Base-by-base conservation (phyloP, 2,888 invertebrate genomes). In the Opisthograptis luteolata region DNA sequence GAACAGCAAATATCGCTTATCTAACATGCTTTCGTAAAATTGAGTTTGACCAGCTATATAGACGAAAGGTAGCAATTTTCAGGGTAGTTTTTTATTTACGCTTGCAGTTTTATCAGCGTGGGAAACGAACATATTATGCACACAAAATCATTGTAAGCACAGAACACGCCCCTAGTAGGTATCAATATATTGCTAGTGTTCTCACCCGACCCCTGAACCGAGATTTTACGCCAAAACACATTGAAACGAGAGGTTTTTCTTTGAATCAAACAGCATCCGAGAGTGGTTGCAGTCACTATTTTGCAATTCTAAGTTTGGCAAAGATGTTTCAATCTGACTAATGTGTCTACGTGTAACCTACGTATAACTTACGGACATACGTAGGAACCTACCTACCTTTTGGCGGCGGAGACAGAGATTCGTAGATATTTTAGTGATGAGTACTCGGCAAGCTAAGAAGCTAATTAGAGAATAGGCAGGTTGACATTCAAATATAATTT, bases 311-410 rank as follows among this genome's bases (percentile, higher is more conserved):
- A 82, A 87, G 79, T 81, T 76, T 68, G 72, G 71, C 75, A 79
- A 79, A 84, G 84, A 84, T 84, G 79, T 85, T 87, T 77, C 84
- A 87, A 88, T 87, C 79, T 76, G 73, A 77, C 84, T 87, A 88
- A 88, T 87, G 87, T 83, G 79, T 78, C 78, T 81, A 79, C 68
- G 62, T 73, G 60, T 62, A 55, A 64, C 50, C 44, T 60, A 63
- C 47, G 39, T 62, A 62, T 56, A 46, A 7, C 10, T 12, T 48
- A 47, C 36, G 28, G 32, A 32, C 22, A 34, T 36, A 27, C 15
- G 17, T 17, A 22, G 14, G 13, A 40, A 41, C 3, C 3, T 34
- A 19, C 4, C 4, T 35, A 13, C 20, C 19, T 34, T 20, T 35
- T 14, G 30, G 24, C 8, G 9, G 19, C 20, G 22, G 30, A 13